Percentiles rank a stretch among this genome's conserved stretches.
Evolutionary conservation across 2,797 vertebrate species (phyloP).

Genomic region (Protosalanx chinensis): DNA sequence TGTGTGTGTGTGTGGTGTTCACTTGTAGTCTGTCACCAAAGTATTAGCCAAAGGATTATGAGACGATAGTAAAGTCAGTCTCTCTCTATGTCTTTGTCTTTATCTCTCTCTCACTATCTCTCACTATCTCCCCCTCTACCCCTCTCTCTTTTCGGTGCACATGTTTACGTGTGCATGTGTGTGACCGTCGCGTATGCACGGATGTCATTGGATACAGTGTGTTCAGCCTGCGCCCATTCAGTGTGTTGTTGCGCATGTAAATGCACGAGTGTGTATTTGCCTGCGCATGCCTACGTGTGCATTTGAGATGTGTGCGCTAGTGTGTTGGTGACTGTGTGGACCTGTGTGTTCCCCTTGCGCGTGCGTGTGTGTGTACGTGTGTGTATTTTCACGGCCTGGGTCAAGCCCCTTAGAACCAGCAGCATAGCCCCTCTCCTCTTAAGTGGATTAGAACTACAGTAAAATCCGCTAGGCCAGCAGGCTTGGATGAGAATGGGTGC

Average conservation of each 20-base stretch:
- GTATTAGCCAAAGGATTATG: not conserved
- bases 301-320: not conserved
- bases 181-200: slow-evolving; percentile 13
- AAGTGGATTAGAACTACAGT: slow-evolving; percentile 76
- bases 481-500: slow-evolving; percentile 68
- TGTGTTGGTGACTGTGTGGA: slow-evolving; percentile 25
- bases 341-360: not conserved
- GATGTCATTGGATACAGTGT: not conserved
- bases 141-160: not conserved
- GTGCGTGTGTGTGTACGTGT: not conserved
- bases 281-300: not conserved
- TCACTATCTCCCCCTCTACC: not conserved
- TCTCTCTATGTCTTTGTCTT: not conserved
- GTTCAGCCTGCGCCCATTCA: too few relatives aligned
- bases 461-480: slow-evolving; percentile 69
- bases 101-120: slow-evolving; percentile 1
- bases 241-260: too few relatives aligned
- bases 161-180: slow-evolving; percentile 6
- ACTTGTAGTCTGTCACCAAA: slow-evolving; percentile 3
- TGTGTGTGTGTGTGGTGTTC: slow-evolving; percentile 1
- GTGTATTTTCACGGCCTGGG: slow-evolving; percentile 35
- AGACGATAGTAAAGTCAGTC: not conserved
- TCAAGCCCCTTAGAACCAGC: slow-evolving; percentile 70
- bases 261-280: too few relatives aligned
- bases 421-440: slow-evolving; percentile 74